phyloP scores from a whole-genome alignment of 2,888 invertebrate species.

The Torymus tubicola region DNA sequence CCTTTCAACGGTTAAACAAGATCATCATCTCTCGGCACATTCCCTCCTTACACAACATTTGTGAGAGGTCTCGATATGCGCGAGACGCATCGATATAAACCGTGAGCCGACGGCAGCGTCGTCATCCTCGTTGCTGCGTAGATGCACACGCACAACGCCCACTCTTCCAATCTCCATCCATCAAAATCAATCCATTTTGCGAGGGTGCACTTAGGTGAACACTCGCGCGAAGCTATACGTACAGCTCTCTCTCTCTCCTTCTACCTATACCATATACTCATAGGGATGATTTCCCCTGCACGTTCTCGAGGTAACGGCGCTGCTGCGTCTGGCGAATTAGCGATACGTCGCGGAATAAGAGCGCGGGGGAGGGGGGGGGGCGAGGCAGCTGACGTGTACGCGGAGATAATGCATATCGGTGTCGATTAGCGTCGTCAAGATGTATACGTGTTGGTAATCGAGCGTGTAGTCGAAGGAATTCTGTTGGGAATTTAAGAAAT shows the following conservation, averaged over 20 bases:
- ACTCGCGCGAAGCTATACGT: conserved; percentile 35
- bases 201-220: conserved; percentile 63
- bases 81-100: conserved; percentile 2
- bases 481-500: too few species aligned
- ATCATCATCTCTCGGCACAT: too few species aligned
- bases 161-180: conserved; percentile 68
- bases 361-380: too few species aligned
- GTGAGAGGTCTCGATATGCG: neutral
- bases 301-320: neutral
- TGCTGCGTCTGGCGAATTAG: conserved; percentile 12
- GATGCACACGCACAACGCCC: neutral
- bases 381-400: too few species aligned
- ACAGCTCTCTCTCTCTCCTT: conserved; percentile 41
- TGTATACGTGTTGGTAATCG: too few species aligned
- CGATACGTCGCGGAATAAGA: neutral
- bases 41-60: too few species aligned
- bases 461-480: too few species aligned
- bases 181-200: conserved; percentile 69
- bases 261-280: neutral
- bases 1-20: too few species aligned
- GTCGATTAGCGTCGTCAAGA: too few species aligned
- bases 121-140: too few species aligned
- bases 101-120: neutral
- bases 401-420: too few species aligned
- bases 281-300: conserved; percentile 26